phyloP scores from a whole-genome alignment of 2,797 vertebrate genomes.

The Micromesistius poutassou region DNA sequence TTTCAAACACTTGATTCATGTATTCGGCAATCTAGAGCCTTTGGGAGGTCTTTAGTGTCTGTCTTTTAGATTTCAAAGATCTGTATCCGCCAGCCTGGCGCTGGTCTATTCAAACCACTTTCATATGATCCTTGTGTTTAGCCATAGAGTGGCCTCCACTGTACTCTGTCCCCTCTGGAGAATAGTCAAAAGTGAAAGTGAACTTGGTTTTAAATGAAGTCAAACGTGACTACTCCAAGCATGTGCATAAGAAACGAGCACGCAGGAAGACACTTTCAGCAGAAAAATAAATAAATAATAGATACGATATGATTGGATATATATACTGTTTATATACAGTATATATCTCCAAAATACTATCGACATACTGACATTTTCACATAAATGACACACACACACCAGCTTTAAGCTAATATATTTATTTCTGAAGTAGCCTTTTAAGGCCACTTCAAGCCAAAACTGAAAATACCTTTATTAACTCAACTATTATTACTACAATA shows the following conservation, averaged over 20 bases:
- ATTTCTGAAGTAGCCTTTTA: not conserved
- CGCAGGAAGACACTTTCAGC: no score
- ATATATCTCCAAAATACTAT: no score
- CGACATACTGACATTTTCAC: no score
- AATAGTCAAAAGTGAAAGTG: not conserved
- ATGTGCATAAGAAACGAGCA: not conserved
- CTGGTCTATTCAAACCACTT: not conserved
- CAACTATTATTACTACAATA: no score
- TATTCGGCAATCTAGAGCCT: constrained; percentile 23
- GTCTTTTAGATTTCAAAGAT: constrained; percentile 32
- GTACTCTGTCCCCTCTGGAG: not conserved
- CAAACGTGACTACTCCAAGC: not conserved
- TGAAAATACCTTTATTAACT: no score
- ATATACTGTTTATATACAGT: no score
- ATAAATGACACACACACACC: not conserved
- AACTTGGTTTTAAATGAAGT: not conserved
- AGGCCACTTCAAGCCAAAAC: not conserved
- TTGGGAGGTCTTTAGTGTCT: constrained; percentile 38
- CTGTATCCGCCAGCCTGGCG: not conserved
- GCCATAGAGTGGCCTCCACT: not conserved
- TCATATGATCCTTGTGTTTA: not conserved
- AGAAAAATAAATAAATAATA: not conserved
- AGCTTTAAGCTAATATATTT: not conserved
- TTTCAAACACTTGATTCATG: constrained; percentile 41
- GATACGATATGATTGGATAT: no score